These are phyloP conservation scores for Eulemur mongoz DNA, from an alignment of 2,797 vertebrate genomes.

Conservation along the genomic window DNA sequence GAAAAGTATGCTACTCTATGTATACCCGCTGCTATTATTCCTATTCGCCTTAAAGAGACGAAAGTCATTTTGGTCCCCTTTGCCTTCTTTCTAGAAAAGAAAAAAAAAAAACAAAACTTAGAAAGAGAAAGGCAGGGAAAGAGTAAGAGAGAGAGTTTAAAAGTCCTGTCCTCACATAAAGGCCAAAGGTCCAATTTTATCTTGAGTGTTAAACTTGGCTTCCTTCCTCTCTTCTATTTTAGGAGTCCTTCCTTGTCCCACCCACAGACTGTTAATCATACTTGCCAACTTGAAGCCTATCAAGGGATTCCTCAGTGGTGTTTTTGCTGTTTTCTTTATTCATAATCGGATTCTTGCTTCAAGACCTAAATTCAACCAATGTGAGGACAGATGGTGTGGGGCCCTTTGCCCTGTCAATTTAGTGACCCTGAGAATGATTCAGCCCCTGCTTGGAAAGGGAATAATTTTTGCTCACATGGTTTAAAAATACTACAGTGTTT, in stretches of 20 bases:
- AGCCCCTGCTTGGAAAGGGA: not conserved
- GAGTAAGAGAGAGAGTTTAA: not conserved
- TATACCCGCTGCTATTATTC: not conserved
- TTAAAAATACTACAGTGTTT: slow-evolving; percentile 67
- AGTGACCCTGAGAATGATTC: not conserved
- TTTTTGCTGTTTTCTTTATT: not conserved
- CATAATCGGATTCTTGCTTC: slow-evolving; percentile 16
- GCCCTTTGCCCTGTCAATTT: slow-evolving; percentile 55
- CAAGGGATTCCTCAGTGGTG: not conserved
- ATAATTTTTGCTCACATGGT: slow-evolving; percentile 35
- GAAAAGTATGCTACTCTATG: not conserved
- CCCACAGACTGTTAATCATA: not conserved
- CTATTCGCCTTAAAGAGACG: not conserved
- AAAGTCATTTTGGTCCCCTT: not conserved
- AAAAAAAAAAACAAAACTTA: not conserved
- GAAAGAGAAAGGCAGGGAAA: not conserved
- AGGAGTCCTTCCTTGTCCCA: no score
- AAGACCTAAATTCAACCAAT: not conserved
- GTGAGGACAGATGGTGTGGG: slow-evolving; percentile 52
- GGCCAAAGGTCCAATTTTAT: not conserved
- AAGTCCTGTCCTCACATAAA: not conserved
- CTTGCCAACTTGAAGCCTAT: not conserved
- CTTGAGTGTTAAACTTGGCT: not conserved
- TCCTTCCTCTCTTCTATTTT: not conserved
- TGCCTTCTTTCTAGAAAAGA: not conserved